Percentiles rank a stretch among this genome's conserved stretches.
Evolutionary conservation across 1,140 invertebrate genomes (phyloP).

Genomic region (Macrobrachium nipponense): DNA sequence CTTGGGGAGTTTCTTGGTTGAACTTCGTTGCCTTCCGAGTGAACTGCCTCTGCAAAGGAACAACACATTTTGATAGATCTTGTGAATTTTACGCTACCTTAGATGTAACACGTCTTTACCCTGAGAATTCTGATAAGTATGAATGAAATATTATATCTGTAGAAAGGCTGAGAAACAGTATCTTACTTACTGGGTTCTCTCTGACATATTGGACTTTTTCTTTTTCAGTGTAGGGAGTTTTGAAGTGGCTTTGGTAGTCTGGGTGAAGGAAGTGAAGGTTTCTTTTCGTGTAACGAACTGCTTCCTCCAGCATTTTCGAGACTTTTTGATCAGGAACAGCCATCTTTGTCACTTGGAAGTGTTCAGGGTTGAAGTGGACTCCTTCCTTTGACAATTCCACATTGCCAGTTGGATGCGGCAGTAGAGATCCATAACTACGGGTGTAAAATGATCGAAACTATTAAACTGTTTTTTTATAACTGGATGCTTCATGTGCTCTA

Average conservation of each 20-base stretch:
- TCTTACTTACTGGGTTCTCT: not conserved
- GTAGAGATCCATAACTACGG: slow-evolving; percentile 5
- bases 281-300: slow-evolving; percentile 8
- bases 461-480: not conserved
- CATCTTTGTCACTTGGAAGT: slow-evolving; percentile 39
- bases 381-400: slow-evolving; percentile 2
- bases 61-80: no score
- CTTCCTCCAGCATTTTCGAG: slow-evolving; percentile 31
- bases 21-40: no score
- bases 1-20: not conserved
- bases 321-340: slow-evolving; percentile 21
- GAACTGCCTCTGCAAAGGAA: no score
- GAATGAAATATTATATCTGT: no score
- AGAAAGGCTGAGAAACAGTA: not conserved
- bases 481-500: not conserved
- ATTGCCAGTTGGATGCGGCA: slow-evolving; percentile 31
- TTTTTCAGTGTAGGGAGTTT: slow-evolving; percentile 5
- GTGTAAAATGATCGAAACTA: not conserved
- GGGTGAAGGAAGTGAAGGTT: slow-evolving; percentile 44
- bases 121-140: not conserved
- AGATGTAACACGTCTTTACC: no score
- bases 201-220: not conserved
- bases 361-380: slow-evolving; percentile 25
- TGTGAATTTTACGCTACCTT: no score
- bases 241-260: not conserved